Evolutionary conservation across 1,140 invertebrate species (phyloP).

Genomic region (Bactericera cockerelli): DNA sequence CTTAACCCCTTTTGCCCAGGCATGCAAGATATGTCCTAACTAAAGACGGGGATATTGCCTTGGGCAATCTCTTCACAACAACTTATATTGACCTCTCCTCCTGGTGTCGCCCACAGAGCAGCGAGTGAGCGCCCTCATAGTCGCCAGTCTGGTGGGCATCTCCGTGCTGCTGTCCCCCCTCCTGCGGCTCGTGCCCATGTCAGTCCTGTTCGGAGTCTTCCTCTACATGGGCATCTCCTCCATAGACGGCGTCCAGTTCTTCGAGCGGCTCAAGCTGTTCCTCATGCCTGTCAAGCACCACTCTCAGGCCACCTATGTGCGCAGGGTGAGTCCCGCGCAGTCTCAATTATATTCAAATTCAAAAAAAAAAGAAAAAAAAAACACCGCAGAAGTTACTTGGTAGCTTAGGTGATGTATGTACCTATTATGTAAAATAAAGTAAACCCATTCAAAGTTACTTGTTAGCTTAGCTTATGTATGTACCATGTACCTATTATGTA

Average conservation of each 20-base stretch:
- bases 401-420: too few relatives aligned
- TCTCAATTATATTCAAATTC: not conserved
- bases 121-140: conserved; percentile 55
- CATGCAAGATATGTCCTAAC: too few relatives aligned
- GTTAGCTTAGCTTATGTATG: too few relatives aligned
- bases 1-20: too few relatives aligned
- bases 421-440: too few relatives aligned
- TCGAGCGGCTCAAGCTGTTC: conserved; percentile 63
- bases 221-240: conserved; percentile 92
- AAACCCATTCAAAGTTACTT: too few relatives aligned
- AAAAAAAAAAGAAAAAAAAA: too few relatives aligned
- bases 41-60: too few relatives aligned
- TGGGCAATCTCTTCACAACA: too few relatives aligned
- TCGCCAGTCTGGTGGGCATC: conserved; percentile 57
- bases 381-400: too few relatives aligned
- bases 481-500: too few relatives aligned
- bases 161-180: conserved; percentile 68
- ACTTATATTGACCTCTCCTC: too few relatives aligned
- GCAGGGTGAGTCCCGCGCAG: conserved; percentile 38
- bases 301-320: conserved; percentile 62
- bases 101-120: conserved; percentile 60
- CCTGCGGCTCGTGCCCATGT: conserved; percentile 70
- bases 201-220: conserved; percentile 90
- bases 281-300: conserved; percentile 92
- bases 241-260: conserved; percentile 80